These are phyloP conservation scores for Poeciliopsis paucimaculata DNA, from an alignment of 2,797 vertebrate genomes.

Conservation along the genomic window DNA sequence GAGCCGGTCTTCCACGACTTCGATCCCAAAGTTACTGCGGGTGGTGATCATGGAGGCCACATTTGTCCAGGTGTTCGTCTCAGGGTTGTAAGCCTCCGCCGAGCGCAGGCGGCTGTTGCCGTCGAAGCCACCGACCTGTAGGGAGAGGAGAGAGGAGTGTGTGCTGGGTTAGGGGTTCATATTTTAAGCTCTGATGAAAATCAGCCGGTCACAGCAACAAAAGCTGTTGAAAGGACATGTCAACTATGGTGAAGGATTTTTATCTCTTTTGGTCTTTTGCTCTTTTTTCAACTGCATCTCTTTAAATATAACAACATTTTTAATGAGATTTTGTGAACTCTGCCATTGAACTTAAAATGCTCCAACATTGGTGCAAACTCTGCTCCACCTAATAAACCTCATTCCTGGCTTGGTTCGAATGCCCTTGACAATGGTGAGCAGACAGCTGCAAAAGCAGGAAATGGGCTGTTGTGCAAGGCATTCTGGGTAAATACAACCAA, in stretches of 20 bases:
- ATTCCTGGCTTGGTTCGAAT: no score
- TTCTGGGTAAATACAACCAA: no score
- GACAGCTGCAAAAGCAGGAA: no score
- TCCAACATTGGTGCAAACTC: no score
- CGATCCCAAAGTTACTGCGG: constrained; percentile 90
- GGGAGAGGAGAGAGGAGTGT: constrained; percentile 1
- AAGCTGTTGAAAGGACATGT: neutral
- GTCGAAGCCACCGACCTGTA: constrained; percentile 87
- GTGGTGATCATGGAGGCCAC: constrained; percentile 81
- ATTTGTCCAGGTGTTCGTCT: constrained; percentile 72
- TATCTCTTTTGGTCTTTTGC: neutral
- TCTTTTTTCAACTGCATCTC: neutral
- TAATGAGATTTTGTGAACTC: neutral
- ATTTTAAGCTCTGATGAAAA: neutral
- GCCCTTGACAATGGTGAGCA: no score
- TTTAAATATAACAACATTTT: neutral
- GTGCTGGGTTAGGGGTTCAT: neutral
- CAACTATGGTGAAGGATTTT: neutral
- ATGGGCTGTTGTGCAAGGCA: no score
- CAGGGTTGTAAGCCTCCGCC: constrained; percentile 81
- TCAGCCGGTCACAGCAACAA: neutral
- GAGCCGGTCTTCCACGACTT: constrained; percentile 72
- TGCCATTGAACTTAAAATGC: neutral
- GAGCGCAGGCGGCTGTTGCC: constrained; percentile 75
- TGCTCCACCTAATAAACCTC: no score